These are phyloP conservation scores for Acrocephalus arundinaceus DNA, from an alignment of 2,113 vertebrate species.

Conservation along the genomic window DNA sequence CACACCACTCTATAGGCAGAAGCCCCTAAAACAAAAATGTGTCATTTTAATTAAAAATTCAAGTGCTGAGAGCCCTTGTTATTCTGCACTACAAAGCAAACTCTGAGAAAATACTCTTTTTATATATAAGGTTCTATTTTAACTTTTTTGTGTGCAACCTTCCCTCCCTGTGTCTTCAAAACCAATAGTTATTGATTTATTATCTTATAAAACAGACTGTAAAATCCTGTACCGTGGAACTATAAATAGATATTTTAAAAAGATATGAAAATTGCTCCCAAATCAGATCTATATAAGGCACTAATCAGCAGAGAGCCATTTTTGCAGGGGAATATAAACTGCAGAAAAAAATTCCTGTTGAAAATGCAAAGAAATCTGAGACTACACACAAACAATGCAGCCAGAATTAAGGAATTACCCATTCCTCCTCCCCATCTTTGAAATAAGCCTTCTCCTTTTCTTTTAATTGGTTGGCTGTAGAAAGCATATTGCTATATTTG, in stretches of 20 bases:
- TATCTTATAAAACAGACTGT: not conserved
- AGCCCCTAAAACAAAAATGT: not conserved
- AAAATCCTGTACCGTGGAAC: not conserved
- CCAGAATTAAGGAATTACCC: conserved; percentile 43
- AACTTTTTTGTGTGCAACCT: not conserved
- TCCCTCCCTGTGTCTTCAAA: not conserved
- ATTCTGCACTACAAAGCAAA: not conserved
- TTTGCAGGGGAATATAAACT: not conserved
- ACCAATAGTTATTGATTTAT: conserved; percentile 38
- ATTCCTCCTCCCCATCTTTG: conserved; percentile 26
- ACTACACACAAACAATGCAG: not conserved
- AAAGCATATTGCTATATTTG: conserved; percentile 47
- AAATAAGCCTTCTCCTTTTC: not conserved
- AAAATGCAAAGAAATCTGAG: conserved; percentile 32
- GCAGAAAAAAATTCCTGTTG: conserved; percentile 35
- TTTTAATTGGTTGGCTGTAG: conserved; percentile 46
- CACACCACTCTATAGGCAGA: not conserved
- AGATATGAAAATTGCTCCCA: conserved; percentile 13
- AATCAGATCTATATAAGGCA: conserved; percentile 31
- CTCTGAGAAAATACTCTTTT: not conserved
- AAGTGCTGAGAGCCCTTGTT: not conserved
- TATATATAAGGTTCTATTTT: not conserved
- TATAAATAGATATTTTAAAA: conserved; percentile 33
- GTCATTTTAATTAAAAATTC: conserved; percentile 21
- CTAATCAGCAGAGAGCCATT: not conserved